Conservation (phyloP, 1,140 invertebrate species). For the Habropoda laboriosa region DNA sequence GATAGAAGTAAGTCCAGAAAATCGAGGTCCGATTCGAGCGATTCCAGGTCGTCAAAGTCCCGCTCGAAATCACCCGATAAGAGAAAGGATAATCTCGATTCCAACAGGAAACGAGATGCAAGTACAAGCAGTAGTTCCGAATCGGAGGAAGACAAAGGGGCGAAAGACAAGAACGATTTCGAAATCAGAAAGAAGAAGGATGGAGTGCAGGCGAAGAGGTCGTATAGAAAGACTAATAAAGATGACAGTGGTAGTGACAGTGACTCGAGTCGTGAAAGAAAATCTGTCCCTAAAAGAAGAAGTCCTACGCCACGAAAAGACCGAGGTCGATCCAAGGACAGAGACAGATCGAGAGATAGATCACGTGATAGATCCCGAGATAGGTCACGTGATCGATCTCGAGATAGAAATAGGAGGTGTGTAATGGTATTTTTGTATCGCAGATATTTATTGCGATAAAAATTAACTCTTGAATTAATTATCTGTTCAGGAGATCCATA, state of each 20-base stretch:
- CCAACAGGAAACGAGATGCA: slow-evolving; percentile 71
- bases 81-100: slow-evolving; percentile 80
- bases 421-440: not conserved
- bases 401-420: slow-evolving; percentile 70
- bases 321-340: slow-evolving; percentile 74
- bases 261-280: slow-evolving; percentile 80
- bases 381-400: slow-evolving; percentile 69
- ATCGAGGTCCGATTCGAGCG: slow-evolving; percentile 75
- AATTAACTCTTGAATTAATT: not conserved
- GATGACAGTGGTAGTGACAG: slow-evolving; percentile 85
- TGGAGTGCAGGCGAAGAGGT: slow-evolving; percentile 90
- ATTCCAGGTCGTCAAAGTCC: slow-evolving; percentile 76
- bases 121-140: slow-evolving; percentile 78
- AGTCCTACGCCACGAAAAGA: slow-evolving; percentile 77
- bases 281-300: slow-evolving; percentile 74
- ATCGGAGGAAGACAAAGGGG: slow-evolving; percentile 76
- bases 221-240: slow-evolving; percentile 92
- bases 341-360: slow-evolving; percentile 73
- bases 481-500: slow-evolving; percentile 71
- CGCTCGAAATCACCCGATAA: slow-evolving; percentile 76
- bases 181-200: slow-evolving; percentile 89
- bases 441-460: not conserved
- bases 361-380: slow-evolving; percentile 69
- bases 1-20: slow-evolving; percentile 78
- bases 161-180: slow-evolving; percentile 86